Base-by-base conservation (phyloP, 1,140 invertebrate genomes). In the Littorina saxatilis region DNA sequence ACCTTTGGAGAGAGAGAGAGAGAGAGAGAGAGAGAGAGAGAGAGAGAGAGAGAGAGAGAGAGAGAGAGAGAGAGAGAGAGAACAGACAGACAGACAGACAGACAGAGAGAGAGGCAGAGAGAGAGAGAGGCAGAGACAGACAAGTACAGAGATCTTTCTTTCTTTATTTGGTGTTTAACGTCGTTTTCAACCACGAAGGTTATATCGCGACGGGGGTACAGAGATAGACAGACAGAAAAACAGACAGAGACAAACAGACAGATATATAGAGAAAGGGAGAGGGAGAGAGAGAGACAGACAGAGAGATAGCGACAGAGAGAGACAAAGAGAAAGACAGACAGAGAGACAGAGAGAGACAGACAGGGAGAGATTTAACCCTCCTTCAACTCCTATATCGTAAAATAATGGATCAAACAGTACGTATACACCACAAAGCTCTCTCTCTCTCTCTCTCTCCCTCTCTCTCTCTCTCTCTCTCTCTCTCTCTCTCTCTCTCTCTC, bases 301-400 rank as follows among this genome's bases (percentile, higher is more conserved):
- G 7, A 66, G 27, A 66, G 20, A 66, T 17, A 66, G 20, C 5
- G 9, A 66, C n/a, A 66, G 27, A 66, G 20, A 66, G 27, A 66
- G 20, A 35, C 1, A 32, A 29, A 63, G 1, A 63, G 27, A 35
- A 11, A 63, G 61, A 63, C 1, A 35, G 61, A 63, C 23, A 63
- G 61, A 63, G n/a, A 63, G 61, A 63, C 23, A 63, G n/a, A 63
- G 61, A 63, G 61, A 63, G n/a, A 63, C 27, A 63, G 61, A 63
- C n/a, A 63, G 61, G 32, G 61, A 63, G n/a, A 9, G n/a, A n/a
- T n/a, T n/a, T n/a, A n/a, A n/a, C n/a, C n/a, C n/a, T n/a, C n/a
- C n/a, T n/a, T n/a, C n/a, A n/a, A n/a, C n/a, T n/a, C n/a, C n/a
- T n/a, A n/a, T n/a, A n/a, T n/a, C n/a, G n/a, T n/a, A 3, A 58